A percentile compares a stretch with the other conserved stretches of the same genome.
Conservation (phyloP, 2,797 vertebrate genomes). For the Cyprinella venusta region DNA sequence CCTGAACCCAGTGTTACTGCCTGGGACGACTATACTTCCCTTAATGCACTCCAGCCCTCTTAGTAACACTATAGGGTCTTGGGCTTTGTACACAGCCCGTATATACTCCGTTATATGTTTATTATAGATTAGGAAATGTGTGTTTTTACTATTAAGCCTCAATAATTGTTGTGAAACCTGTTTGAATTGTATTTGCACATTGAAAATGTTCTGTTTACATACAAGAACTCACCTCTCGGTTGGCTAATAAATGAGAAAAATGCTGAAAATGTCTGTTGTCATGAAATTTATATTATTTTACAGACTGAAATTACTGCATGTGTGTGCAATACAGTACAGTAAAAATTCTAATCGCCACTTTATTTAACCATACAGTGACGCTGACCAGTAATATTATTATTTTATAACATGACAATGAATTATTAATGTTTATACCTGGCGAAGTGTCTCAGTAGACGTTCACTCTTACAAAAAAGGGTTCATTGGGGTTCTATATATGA, state of each 20-base stretch:
- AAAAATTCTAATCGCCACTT: background rate
- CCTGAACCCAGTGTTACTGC: conserved; percentile 33
- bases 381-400: background rate
- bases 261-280: background rate
- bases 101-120: conserved; percentile 68
- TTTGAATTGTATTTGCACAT: conserved; percentile 77
- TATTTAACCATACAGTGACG: background rate
- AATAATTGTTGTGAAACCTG: conserved; percentile 72
- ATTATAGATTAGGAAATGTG: conserved; percentile 64
- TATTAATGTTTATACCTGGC: background rate
- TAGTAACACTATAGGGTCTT: conserved; percentile 27
- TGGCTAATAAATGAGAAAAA: conserved; percentile 74
- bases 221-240: conserved; percentile 76
- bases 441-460: background rate
- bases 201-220: conserved; percentile 76
- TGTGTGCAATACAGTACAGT: too few species aligned
- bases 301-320: background rate
- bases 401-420: background rate
- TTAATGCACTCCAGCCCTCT: conserved; percentile 12
- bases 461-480: too few species aligned
- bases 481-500: too few species aligned
- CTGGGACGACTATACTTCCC: conserved; percentile 30
- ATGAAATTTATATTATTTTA: background rate
- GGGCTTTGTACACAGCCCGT: conserved; percentile 44
- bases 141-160: conserved; percentile 67